Base-by-base conservation (phyloP, 2,888 invertebrate species). In the Didymodactylos carnosus region DNA sequence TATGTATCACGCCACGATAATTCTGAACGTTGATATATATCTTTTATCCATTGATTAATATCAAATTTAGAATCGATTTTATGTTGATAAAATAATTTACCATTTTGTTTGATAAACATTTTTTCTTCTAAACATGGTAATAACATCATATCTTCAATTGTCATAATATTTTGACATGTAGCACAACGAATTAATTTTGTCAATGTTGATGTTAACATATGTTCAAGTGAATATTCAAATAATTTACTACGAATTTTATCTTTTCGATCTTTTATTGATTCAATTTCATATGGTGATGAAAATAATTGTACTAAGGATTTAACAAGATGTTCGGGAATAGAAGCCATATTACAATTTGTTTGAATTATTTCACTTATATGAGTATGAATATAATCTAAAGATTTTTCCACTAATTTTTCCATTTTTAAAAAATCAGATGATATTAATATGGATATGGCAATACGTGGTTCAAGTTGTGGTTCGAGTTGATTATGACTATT, bases 361-460 rank as follows among this genome's bases (percentile, higher is more conserved):
- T 89, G 89, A 39, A 94, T 87, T 72, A 94, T 90, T 76, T 92
- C 91, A 78, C 88, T 90, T 86, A 94, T 88, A 81, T 92, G 89
- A 39, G 88, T 87, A 81, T 92, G 49, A 29, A 70, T 69, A 62
- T 70, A 73, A 10, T 74, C 27, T 27, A 73, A 25, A n/a, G 51
- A 39, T 62, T 73, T 29, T 77, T 79, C 78, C 76, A 83, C 86
- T 72, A 94, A 84, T 3, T 90, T 90, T 79, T 92, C 91, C 94
- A 94, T 94, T 87, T 92, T 85, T 39, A 95, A 85, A 82, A 94
- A 95, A 41, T 92, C 91, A 0, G 94, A 94, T 0, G 94, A 94
- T 0, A 94, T 92, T 76, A 94, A 86, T 72, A 95, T 90, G 0
- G 94, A 93, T 73, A 94, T 88, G 2, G 93, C 94, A 82, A 91